Percentiles rank a stretch among this genome's conserved stretches.
Conservation (phyloP, 2,797 vertebrate genomes). For the Austrolebias charrua region DNA sequence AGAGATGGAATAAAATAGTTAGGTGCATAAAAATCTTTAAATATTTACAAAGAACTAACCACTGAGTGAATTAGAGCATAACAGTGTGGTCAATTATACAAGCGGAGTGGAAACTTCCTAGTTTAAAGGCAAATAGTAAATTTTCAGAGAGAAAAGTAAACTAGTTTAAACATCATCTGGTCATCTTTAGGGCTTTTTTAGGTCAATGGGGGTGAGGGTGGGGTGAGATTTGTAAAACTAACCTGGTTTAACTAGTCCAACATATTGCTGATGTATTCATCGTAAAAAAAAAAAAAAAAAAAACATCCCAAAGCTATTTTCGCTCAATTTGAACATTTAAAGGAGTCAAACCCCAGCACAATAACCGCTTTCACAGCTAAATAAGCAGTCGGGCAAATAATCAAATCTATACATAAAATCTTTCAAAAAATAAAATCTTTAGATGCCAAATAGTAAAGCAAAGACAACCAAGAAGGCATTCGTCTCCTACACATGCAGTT, state of each 20-base stretch:
- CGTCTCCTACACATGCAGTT: conserved; percentile 50
- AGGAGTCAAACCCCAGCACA: conserved; percentile 2
- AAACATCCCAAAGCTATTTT: background rate
- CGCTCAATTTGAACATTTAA: background rate
- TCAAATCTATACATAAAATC: conserved; percentile 2
- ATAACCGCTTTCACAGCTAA: background rate
- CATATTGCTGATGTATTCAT: background rate
- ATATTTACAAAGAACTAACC: background rate
- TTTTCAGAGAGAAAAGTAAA: background rate
- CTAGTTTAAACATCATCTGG: background rate
- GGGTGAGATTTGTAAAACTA: too few relatives aligned
- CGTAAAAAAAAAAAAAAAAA: background rate
- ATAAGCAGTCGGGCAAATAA: conserved; percentile 5
- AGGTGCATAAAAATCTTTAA: background rate
- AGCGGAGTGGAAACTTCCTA: background rate
- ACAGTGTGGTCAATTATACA: background rate
- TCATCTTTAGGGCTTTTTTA: too few relatives aligned
- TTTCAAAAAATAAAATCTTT: conserved; percentile 15
- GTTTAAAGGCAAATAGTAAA: background rate
- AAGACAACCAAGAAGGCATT: conserved; percentile 33
- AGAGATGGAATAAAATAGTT: background rate
- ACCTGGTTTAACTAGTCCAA: background rate
- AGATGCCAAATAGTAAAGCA: conserved; percentile 29
- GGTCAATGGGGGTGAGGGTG: too few relatives aligned
- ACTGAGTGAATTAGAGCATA: background rate